These are phyloP conservation scores for Thalpophila matura DNA, from an alignment of 2,888 invertebrate species.

Conservation along the genomic window DNA sequence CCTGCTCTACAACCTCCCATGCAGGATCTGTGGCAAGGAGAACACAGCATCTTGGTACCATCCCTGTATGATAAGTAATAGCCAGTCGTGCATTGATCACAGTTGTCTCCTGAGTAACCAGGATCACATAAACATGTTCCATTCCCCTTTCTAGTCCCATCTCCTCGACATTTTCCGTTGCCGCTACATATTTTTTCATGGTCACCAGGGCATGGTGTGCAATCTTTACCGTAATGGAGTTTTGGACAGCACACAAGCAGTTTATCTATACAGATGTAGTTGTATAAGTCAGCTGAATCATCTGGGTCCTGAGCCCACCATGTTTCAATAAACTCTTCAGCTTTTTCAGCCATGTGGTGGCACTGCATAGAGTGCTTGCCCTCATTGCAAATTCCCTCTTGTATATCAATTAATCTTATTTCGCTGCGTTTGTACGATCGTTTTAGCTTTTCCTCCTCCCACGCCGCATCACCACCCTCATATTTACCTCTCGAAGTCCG, in stretches of 20 bases:
- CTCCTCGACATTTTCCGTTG: conserved; percentile 95
- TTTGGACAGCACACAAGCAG: conserved; percentile 96
- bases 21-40: conserved; percentile 95
- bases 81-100: conserved; percentile 94
- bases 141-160: conserved; percentile 97
- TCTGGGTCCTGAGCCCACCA: conserved; percentile 95
- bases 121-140: conserved; percentile 96
- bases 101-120: conserved; percentile 95
- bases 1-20: conserved; percentile 94
- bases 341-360: conserved; percentile 95
- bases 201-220: conserved; percentile 94
- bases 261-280: conserved; percentile 95
- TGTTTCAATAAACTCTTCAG: conserved; percentile 95
- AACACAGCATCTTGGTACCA: conserved; percentile 93
- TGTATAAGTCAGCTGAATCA: conserved; percentile 78
- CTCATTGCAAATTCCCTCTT: conserved; percentile 96
- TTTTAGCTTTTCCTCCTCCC: conserved; percentile 97
- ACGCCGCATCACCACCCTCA: conserved; percentile 98
- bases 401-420: conserved; percentile 97
- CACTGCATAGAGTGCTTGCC: conserved; percentile 94
- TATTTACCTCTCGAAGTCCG: conserved; percentile 96
- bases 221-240: conserved; percentile 95
- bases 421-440: conserved; percentile 96
- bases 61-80: conserved; percentile 94
- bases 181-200: conserved; percentile 94